These are phyloP conservation scores for Spea hammondii DNA, from an alignment of 2,797 vertebrate species.

Conservation along the genomic window DNA sequence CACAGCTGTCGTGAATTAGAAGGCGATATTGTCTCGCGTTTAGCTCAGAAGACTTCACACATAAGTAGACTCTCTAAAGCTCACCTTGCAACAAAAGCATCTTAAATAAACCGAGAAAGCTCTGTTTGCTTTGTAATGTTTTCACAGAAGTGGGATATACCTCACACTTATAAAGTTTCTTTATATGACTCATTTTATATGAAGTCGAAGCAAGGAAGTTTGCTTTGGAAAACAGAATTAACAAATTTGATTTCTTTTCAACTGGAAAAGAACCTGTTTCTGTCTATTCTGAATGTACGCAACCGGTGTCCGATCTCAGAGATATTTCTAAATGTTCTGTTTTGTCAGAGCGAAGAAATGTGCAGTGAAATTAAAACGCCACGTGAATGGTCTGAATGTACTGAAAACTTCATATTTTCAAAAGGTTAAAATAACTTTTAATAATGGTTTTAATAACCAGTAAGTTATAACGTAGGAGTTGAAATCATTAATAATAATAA, in stretches of 20 bases:
- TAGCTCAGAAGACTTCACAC: slow-evolving; percentile 66
- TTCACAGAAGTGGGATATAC: slow-evolving; percentile 74
- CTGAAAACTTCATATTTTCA: too few relatives aligned
- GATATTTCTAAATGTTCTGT: slow-evolving; percentile 33
- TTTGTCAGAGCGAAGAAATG: background rate
- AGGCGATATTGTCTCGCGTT: slow-evolving; percentile 74
- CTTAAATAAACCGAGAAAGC: slow-evolving; percentile 76
- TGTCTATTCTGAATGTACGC: background rate
- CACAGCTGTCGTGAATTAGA: slow-evolving; percentile 78
- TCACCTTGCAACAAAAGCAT: slow-evolving; percentile 75
- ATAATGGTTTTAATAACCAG: too few relatives aligned
- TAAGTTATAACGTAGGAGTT: too few relatives aligned
- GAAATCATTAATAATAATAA: too few relatives aligned
- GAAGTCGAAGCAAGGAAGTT: slow-evolving; percentile 73
- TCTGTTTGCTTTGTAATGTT: slow-evolving; percentile 76
- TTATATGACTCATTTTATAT: slow-evolving; percentile 76
- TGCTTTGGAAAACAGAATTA: slow-evolving; percentile 59
- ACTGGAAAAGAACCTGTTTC: slow-evolving; percentile 40
- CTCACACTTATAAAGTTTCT: slow-evolving; percentile 72
- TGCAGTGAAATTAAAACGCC: too few relatives aligned
- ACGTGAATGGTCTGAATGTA: too few relatives aligned
- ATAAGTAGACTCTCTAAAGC: slow-evolving; percentile 68
- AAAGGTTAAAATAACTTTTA: too few relatives aligned
- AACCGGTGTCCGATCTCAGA: slow-evolving; percentile 15
- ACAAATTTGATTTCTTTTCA: slow-evolving; percentile 55